Percentiles rank a stretch among this genome's conserved stretches.
These are phyloP conservation scores for Amphipoea oculea DNA, from an alignment of 2,888 invertebrate species.

Conservation along the genomic window DNA sequence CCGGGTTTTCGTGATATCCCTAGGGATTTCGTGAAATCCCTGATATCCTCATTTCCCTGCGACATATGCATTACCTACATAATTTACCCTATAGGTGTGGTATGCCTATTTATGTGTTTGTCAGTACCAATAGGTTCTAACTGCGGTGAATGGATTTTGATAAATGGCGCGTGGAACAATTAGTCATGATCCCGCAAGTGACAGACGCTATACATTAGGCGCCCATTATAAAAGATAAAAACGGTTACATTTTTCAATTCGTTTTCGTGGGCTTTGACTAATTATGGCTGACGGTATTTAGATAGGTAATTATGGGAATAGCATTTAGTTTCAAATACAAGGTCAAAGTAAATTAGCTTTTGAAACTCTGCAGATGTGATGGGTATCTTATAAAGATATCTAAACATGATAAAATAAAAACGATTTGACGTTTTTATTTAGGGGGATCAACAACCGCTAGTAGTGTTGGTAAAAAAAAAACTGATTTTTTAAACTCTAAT, in stretches of 20 bases:
- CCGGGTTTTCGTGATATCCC: too few species aligned
- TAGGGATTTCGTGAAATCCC: too few species aligned
- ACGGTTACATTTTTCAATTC: conserved; percentile 29
- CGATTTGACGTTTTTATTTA: too few species aligned
- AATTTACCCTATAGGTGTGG: conserved; percentile 16
- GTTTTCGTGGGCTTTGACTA: conserved; percentile 13
- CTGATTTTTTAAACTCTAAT: too few species aligned
- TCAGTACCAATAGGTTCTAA: conserved; percentile 46
- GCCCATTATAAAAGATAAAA: conserved; percentile 44
- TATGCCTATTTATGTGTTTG: conserved; percentile 30
- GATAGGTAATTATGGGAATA: not conserved
- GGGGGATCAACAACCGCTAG: too few species aligned
- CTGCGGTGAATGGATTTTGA: conserved; percentile 62
- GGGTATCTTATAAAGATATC: too few species aligned
- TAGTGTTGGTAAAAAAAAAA: too few species aligned
- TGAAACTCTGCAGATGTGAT: too few species aligned
- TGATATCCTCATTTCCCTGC: too few species aligned
- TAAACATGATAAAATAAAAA: too few species aligned
- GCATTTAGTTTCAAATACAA: not conserved
- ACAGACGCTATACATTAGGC: conserved; percentile 54
- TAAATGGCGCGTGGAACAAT: conserved; percentile 59
- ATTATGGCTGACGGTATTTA: conserved; percentile 4
- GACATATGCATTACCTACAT: conserved; percentile 15
- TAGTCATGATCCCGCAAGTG: conserved; percentile 62
- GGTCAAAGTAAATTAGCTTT: not conserved